Percentiles rank a stretch among this genome's conserved stretches.
Conservation (phyloP, 2,888 invertebrate genomes). For the Chouioia cunea region DNA sequence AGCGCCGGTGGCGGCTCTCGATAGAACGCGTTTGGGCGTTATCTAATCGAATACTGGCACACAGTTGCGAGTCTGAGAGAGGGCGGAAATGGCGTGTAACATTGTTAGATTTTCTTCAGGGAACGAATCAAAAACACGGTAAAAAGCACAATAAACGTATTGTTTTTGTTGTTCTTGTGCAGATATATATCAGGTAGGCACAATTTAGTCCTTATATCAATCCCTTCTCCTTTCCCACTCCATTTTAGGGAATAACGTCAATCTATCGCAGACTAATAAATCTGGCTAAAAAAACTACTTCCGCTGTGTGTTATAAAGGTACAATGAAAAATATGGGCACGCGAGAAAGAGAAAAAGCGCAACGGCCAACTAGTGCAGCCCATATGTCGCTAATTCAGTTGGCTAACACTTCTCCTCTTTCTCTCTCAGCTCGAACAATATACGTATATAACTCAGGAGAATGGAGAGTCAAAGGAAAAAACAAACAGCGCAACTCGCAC, state of each 20-base stretch:
- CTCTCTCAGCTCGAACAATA: too few species aligned
- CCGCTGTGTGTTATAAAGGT: background rate
- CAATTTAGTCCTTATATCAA: too few species aligned
- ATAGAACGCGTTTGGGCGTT: slow-evolving; percentile 47
- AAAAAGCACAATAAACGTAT: too few species aligned
- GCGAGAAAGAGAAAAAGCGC: background rate
- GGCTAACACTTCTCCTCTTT: too few species aligned
- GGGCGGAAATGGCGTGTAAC: slow-evolving; percentile 62
- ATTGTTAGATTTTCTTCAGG: slow-evolving; percentile 53
- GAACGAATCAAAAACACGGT: too few species aligned
- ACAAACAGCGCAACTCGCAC: slow-evolving; percentile 4
- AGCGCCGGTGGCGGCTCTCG: background rate
- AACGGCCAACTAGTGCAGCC: too few species aligned
- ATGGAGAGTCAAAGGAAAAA: background rate
- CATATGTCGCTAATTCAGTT: too few species aligned
- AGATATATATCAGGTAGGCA: too few species aligned
- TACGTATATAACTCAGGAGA: too few species aligned
- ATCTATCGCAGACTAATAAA: background rate
- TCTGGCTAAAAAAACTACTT: background rate
- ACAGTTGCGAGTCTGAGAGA: slow-evolving; percentile 51
- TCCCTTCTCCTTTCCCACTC: too few species aligned
- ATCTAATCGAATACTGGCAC: slow-evolving; percentile 60
- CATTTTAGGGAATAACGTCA: too few species aligned
- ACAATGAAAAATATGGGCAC: background rate
- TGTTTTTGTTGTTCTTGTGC: too few species aligned